phyloP scores from a whole-genome alignment of 2,888 invertebrate genomes.

The Drosophila peninsularis region DNA sequence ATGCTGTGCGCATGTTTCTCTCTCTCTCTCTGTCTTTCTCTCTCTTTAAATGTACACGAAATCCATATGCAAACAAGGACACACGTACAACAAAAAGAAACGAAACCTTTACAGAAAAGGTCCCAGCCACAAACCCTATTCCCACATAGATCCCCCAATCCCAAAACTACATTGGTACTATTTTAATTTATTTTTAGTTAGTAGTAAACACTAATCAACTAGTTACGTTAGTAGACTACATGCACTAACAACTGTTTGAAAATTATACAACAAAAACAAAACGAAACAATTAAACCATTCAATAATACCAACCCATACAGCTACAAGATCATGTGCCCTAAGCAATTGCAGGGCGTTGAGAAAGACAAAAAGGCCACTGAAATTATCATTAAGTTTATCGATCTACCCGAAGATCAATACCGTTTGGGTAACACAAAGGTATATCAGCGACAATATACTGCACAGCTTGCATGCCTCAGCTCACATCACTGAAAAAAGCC shows the following conservation, averaged over 20 bases:
- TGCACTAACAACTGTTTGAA: constrained; percentile 45
- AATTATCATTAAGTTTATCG: constrained; percentile 92
- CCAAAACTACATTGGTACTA: constrained; percentile 42
- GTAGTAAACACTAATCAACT: constrained; percentile 34
- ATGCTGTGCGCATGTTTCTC: constrained; percentile 58
- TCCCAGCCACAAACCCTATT: constrained; percentile 3
- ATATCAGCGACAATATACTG: constrained; percentile 85
- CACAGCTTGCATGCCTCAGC: constrained; percentile 30
- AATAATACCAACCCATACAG: constrained; percentile 87
- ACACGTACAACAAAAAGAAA: constrained; percentile 28
- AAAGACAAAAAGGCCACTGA: constrained; percentile 89
- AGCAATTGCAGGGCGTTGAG: constrained; percentile 86
- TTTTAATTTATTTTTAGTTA: constrained; percentile 42
- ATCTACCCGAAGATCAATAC: constrained; percentile 96
- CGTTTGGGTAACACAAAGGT: constrained; percentile 98
- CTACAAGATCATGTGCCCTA: constrained; percentile 99
- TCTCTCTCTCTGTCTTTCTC: constrained; percentile 24
- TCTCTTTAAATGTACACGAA: constrained; percentile 21
- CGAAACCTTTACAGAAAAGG: constrained; percentile 58
- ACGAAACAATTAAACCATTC: constrained; percentile 49
- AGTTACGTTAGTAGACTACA: constrained; percentile 43
- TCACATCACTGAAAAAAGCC: background rate
- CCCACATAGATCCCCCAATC: constrained; percentile 4
- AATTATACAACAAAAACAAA: constrained; percentile 51
- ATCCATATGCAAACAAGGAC: constrained; percentile 48